A percentile compares a stretch with the other conserved stretches of the same genome.
Conservation (phyloP, 2,113 vertebrate genomes). For the Riparia riparia region DNA sequence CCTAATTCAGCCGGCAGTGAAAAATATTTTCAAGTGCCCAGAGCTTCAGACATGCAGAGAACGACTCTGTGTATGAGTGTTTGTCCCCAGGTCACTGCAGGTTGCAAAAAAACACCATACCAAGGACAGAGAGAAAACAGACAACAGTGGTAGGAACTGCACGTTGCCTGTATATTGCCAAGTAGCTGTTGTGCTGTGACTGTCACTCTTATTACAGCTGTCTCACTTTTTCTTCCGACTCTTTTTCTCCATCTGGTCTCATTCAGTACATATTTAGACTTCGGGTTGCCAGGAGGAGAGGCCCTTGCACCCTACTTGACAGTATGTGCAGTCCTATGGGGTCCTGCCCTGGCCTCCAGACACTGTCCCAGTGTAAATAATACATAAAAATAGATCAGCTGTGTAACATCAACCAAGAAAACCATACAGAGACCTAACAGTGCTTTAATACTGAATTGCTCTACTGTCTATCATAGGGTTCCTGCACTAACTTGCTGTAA, state of each 20-base stretch:
- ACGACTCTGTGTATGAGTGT: accelerated
- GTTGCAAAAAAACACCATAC: neutral
- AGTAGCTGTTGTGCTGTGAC: neutral
- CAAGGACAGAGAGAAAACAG: neutral
- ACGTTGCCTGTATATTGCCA: neutral
- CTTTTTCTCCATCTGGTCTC: neutral
- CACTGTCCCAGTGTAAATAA: slow-evolving; percentile 52
- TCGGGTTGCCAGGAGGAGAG: neutral
- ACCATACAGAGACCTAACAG: neutral
- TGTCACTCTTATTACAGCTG: neutral
- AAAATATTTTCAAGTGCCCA: neutral
- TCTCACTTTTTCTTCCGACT: neutral
- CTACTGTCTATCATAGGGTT: neutral
- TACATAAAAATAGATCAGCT: slow-evolving; percentile 48
- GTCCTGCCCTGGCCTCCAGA: neutral
- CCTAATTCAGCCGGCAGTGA: neutral
- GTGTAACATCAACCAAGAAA: neutral
- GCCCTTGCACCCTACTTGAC: neutral
- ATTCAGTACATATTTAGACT: neutral
- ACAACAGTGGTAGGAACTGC: neutral
- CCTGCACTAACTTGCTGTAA: neutral
- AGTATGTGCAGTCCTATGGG: neutral
- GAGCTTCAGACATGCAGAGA: neutral
- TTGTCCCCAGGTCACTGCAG: neutral
- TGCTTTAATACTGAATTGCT: neutral